Evolutionary conservation across 2,888 invertebrate species (phyloP), one percentile per base, ranked within the genome.

Genomic region (Liopterus haemorrhoidalis): DNA sequence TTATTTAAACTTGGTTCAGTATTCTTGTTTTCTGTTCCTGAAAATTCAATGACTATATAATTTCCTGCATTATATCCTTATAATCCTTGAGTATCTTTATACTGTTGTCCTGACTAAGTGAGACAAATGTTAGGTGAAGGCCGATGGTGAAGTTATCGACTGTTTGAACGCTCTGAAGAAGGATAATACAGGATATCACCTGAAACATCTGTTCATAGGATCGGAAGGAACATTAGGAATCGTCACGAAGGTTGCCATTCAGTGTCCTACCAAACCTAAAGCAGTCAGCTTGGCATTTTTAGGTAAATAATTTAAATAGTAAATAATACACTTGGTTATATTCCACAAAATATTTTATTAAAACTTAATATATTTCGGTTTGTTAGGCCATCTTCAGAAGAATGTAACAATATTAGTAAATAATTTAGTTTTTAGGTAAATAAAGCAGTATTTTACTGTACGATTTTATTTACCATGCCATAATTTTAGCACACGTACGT

Each of bases 131-230:
- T 50, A 87, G 87, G 88, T 90, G 5, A 77, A 82, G 66, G 88
- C 93, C 1, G 79, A 87, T 62, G 95, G 95, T 0, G 79, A 85
- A 40, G 67, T 97, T 0, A 66, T 99, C 20, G 85, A 96, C 64
- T 82, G 89, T 48, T 74, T 97, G 63, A 85, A 82, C 46, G 75
- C 83, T 0, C 73, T 96, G 56, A 86, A 92, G 62, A 99, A 99
- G 66, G 96, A 99, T 66, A 99, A 99, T 66, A 96, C 97, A 0
- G 97, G 97, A 0, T 94, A 93, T 64, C 95, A 97, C 63, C 70
- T 97, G 57, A 95, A 95, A 63, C 95, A 99, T 68, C 68, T 97
- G 48, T 96, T 99, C 63, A 90, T 97, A 57, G 99, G 99, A 9
- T 92, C 95, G 0, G 99, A 99, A 71, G 99, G 99, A 33, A 93